Evolutionary conservation across 64 coral and sea anemone genomes (phyloP), one percentile per base, ranked within the genome.

Genomic region (Pachyseris speciosa): DNA sequence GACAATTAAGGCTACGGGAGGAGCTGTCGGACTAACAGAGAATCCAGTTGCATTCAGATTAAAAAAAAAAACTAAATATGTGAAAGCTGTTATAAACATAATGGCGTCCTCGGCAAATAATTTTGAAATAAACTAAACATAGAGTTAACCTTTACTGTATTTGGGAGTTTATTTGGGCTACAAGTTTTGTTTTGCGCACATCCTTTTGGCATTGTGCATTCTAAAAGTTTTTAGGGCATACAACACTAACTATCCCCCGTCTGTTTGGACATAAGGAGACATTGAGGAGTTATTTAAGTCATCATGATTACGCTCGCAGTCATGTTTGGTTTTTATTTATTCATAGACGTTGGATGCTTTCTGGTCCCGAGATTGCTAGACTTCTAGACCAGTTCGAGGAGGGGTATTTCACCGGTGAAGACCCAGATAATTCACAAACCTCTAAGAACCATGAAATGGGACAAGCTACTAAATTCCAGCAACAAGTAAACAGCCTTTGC

Each of bases 261-360:
- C n/a, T 27, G 25, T 27, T 58, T 31, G 2, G 37, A 41, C 28
- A 51, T 26, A 78, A 31, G 26, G 29, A 58, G 43, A 31, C 24
- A 50, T 78, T 31, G 43, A 17, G 24, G 31, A 19, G 43, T 78
- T 78, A 25, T 44, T 73, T 39, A 37, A 37, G 41, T 27, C 33
- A 37, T 73, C 34, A 73, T 73, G 69, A 37, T 39, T 39, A 26
- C 69, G 33, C 41, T 73, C 22, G 33, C 41, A 37, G 13, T 16
- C 37, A 37, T 26, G 34, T 67, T 69, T 53, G 41, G 0, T 81
- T 67, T 75, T 40, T 59, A 47, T 92, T 78, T 45, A 24, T 84
- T 31, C 72, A 45, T 84, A 92, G 90, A 26, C 41, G 81, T n/a
- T 92, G 81, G 90, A 92, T 92, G 90, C 81, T 92, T 7, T 86